Conservation (phyloP, 2,888 invertebrate species). For the Drepanosiphum platanoidis region DNA sequence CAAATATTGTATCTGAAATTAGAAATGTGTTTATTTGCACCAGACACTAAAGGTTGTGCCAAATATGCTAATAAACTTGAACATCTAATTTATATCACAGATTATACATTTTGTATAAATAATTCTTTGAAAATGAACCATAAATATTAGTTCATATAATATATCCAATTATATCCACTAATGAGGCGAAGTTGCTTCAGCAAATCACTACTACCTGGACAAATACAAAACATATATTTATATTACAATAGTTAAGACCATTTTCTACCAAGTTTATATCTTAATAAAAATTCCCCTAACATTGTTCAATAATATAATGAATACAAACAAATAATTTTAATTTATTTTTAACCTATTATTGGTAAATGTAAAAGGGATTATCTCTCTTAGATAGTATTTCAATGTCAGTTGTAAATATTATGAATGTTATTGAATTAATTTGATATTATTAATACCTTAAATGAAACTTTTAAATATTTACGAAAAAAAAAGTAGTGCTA, state of each 20-base stretch:
- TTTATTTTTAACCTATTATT: no score
- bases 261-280: no score
- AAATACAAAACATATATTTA: conserved; percentile 48
- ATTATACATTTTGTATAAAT: conserved; percentile 23
- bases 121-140: not conserved
- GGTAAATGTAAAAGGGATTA: no score
- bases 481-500: no score
- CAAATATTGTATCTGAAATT: conserved; percentile 53
- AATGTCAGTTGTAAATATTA: no score
- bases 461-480: no score
- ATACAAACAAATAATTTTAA: no score
- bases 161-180: conserved; percentile 23
- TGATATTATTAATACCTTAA: no score
- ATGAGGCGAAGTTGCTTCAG: conserved; percentile 30
- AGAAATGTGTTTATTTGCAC: conserved; percentile 40
- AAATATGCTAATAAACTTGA: conserved; percentile 40
- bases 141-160: conserved; percentile 29
- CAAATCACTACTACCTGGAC: conserved; percentile 47
- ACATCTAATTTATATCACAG: conserved; percentile 12
- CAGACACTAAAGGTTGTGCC: not conserved
- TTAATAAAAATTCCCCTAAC: no score
- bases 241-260: not conserved
- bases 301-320: no score
- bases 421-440: no score
- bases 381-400: no score